Evolutionary conservation across 2,113 vertebrate species (phyloP).

Genomic region (Chaetodon trifascialis): DNA sequence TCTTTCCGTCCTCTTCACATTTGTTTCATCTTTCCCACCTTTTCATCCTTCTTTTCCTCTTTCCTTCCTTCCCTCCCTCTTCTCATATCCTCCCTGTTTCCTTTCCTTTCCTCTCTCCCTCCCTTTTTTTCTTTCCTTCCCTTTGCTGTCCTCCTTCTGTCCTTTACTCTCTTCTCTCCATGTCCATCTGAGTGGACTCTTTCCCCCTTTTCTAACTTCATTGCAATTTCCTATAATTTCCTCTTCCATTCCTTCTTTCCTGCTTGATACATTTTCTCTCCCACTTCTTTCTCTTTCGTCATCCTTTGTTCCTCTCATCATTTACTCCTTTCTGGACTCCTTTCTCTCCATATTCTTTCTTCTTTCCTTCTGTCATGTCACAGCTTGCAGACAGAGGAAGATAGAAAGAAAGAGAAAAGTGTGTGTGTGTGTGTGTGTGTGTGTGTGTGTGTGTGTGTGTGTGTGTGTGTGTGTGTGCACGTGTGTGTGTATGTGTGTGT

Average conservation of each 20-base stretch:
- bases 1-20: neutral
- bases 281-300: too few relatives aligned
- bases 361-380: slow-evolving; percentile 42
- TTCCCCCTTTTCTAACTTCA: neutral
- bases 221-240: neutral
- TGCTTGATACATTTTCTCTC: neutral
- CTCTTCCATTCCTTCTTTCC: neutral
- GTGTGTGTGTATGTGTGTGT: too few relatives aligned
- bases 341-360: slow-evolving; percentile 3
- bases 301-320: neutral
- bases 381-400: slow-evolving; percentile 65
- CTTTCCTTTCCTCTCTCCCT: neutral
- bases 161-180: too few relatives aligned
- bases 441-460: neutral
- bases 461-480: neutral
- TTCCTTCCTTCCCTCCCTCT: too few relatives aligned
- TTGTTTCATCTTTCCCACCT: neutral
- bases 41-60: neutral
- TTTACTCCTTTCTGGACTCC: neutral
- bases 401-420: neutral
- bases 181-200: too few relatives aligned
- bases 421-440: neutral
- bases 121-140: too few relatives aligned
- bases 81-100: neutral
- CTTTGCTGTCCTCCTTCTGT: neutral